Evolutionary conservation across 1,140 invertebrate genomes (phyloP).

Genomic region (Drosophila kikkawai): DNA sequence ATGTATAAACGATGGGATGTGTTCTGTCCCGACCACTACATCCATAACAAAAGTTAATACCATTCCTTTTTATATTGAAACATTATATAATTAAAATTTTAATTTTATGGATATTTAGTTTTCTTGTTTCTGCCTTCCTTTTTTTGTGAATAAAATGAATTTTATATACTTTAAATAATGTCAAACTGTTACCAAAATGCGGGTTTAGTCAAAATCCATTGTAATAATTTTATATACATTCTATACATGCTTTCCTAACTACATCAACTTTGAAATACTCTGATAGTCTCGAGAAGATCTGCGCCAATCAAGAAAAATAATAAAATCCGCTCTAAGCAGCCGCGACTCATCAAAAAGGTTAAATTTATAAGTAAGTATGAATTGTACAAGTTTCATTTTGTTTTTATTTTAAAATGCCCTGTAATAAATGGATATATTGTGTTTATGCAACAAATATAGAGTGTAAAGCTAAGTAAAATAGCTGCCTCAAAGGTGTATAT

Average conservation of each 20-base stretch:
- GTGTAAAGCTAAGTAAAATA: neutral
- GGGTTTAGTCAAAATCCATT: neutral
- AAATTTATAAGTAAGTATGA: constrained; percentile 95
- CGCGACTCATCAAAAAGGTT: constrained; percentile 93
- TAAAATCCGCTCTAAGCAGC: constrained; percentile 88
- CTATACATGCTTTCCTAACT: constrained; percentile 39
- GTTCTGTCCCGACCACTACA: too few species aligned
- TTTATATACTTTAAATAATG: neutral
- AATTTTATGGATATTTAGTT: neutral
- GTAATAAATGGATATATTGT: neutral
- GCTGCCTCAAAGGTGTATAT: too few species aligned
- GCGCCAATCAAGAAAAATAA: constrained; percentile 91
- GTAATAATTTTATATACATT: constrained; percentile 22
- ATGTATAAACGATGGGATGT: too few species aligned
- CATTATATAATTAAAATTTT: too few species aligned
- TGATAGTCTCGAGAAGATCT: constrained; percentile 87
- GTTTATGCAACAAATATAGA: neutral
- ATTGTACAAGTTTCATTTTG: neutral
- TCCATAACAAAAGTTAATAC: too few species aligned
- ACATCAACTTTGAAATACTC: neutral
- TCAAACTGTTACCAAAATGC: constrained; percentile 17
- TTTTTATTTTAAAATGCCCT: neutral
- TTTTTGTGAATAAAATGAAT: neutral
- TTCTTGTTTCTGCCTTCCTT: too few species aligned
- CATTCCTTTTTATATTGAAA: too few species aligned